Evolutionary conservation across 2,888 invertebrate species (phyloP), one percentile per base, ranked within the genome.

Genomic region (Leptura quadrifasciata): DNA sequence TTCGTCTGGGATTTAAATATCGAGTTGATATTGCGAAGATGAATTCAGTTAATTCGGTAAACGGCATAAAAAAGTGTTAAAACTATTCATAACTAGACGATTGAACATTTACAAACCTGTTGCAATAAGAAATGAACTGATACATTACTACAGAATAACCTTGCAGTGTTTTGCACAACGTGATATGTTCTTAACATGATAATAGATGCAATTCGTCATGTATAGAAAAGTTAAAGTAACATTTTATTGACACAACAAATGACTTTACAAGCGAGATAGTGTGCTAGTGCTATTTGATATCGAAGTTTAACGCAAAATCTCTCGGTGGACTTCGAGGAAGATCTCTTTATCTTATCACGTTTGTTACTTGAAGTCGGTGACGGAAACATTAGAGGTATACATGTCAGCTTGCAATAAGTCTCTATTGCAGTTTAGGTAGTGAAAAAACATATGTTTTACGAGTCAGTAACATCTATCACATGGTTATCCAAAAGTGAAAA

Each of bases 71-170:
- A 31, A 31, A 31, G 8, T 31, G 27, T 47, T 47, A 47, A 0
- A 47, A 47, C 47, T 47, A 47, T 47, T 47, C 47, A 47, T 47
- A 47, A 47, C 15, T 47, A 47, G n/a, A n/a, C n/a, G 15, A 15
- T 47, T n/a, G n/a, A 47, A n/a, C 47, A 47, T 47, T 47, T n/a
- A 47, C n/a, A 47, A n/a, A 47, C n/a, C n/a, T 47, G 47, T 47
- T 47, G 47, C 47, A 47, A 47, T 47, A n/a, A 47, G n/a, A 47
- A n/a, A 5, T 47, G n/a, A 47, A 47, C 47, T 47, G n/a, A 47
- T 47, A 47, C 5, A n/a, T 47, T 47, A 47, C 47, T 4, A 1
- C 39, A 12, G 39, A 39, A 39, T 39, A 39, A 39, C 39, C 39
- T 39, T 39, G 39, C 15, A 15, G 15, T 47, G 47, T 47, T 47